These are phyloP conservation scores for Arctopsyche grandis DNA, from an alignment of 1,140 invertebrate genomes.

Conservation along the genomic window DNA sequence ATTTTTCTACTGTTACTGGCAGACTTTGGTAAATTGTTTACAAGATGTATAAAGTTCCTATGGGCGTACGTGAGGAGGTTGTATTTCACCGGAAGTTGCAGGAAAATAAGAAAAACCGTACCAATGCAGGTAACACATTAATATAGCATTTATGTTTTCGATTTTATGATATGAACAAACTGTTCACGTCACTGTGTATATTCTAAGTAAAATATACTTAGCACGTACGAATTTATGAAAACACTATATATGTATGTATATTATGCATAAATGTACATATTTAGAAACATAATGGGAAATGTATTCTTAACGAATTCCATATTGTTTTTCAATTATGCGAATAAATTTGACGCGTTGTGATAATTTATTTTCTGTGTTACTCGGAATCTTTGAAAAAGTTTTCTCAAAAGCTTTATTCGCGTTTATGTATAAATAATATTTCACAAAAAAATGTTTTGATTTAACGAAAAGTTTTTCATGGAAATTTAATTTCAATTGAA, in stretches of 20 bases:
- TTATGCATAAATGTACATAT: too few species aligned
- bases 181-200: too few species aligned
- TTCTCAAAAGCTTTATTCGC: slow-evolving; percentile 22
- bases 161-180: too few species aligned
- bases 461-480: neutral
- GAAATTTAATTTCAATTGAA: too few species aligned
- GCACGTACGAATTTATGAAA: too few species aligned
- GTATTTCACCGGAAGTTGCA: slow-evolving; percentile 86
- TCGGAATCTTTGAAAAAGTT: slow-evolving; percentile 16
- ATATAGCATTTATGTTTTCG: slow-evolving; percentile 4
- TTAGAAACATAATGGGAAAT: too few species aligned
- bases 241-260: too few species aligned
- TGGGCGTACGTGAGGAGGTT: slow-evolving; percentile 89
- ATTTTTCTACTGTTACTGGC: slow-evolving; percentile 89
- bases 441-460: neutral
- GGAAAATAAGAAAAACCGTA: slow-evolving; percentile 77
- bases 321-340: slow-evolving; percentile 27
- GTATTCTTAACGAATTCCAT: neutral
- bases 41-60: slow-evolving; percentile 90
- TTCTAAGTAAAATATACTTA: too few species aligned
- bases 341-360: slow-evolving; percentile 11
- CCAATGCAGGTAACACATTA: slow-evolving; percentile 81
- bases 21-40: slow-evolving; percentile 94
- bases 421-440: neutral
- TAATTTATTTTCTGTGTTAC: slow-evolving; percentile 25